Evolutionary conservation across 2,888 invertebrate species (phyloP).

Genomic region (Philhelius pedissequus): DNA sequence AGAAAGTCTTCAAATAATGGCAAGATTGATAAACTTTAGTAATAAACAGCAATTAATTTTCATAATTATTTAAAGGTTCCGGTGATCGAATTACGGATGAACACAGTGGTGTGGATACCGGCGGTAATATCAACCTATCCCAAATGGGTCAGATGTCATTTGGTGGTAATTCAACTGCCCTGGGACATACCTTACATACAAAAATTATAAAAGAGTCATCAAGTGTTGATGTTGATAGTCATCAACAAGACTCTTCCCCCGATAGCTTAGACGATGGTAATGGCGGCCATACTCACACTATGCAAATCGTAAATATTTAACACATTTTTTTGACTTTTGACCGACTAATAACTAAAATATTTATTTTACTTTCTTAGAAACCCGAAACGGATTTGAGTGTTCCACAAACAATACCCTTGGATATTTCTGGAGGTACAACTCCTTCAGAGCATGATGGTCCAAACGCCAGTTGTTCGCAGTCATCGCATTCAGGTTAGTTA

Average conservation of each 20-base stretch:
- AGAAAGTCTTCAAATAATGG: slow-evolving; percentile 84
- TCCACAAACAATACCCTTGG: slow-evolving; percentile 78
- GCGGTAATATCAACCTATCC: slow-evolving; percentile 78
- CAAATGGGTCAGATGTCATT: slow-evolving; percentile 80
- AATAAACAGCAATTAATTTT: background rate
- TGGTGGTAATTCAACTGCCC: slow-evolving; percentile 77
- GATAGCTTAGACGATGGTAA: slow-evolving; percentile 80
- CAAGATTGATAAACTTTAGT: slow-evolving; percentile 62
- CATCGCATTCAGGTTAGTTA: slow-evolving; percentile 78
- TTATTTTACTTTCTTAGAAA: slow-evolving; percentile 73
- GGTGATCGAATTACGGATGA: slow-evolving; percentile 81
- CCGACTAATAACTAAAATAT: too few species aligned
- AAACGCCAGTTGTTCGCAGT: slow-evolving; percentile 74
- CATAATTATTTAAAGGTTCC: slow-evolving; percentile 76
- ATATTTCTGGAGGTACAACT: slow-evolving; percentile 79
- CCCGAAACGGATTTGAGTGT: slow-evolving; percentile 78
- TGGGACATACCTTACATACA: slow-evolving; percentile 76
- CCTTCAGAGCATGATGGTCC: slow-evolving; percentile 78
- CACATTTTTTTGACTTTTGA: too few species aligned
- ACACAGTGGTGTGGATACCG: slow-evolving; percentile 76
- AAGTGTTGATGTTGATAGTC: slow-evolving; percentile 79
- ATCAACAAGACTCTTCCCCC: slow-evolving; percentile 80
- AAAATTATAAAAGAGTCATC: slow-evolving; percentile 79
- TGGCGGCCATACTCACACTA: slow-evolving; percentile 79
- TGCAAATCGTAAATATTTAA: slow-evolving; percentile 76